These are phyloP conservation scores for Trematocara marginatum DNA, from an alignment of 2,113 vertebrate genomes.

Conservation along the genomic window DNA sequence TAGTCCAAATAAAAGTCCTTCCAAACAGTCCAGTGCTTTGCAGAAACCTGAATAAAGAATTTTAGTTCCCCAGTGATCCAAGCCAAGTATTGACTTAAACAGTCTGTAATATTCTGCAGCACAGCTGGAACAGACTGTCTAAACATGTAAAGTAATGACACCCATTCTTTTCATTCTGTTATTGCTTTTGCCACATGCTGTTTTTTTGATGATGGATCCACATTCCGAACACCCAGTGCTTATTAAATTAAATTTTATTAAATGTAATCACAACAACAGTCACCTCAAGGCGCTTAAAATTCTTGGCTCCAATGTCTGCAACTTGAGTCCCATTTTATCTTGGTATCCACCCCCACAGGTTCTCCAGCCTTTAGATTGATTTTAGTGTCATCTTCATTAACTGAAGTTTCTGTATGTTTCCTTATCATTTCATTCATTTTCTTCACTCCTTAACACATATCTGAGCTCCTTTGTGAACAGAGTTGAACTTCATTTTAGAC, in stretches of 20 bases:
- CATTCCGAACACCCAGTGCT: fast-evolving
- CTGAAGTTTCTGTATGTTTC: not conserved
- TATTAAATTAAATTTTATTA: not conserved
- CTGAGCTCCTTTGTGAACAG: not conserved
- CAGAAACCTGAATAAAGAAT: not conserved
- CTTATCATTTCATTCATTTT: not conserved
- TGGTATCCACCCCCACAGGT: not conserved
- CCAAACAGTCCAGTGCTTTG: not conserved
- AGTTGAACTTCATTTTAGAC: not conserved
- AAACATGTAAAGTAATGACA: not conserved
- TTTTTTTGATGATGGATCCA: not conserved
- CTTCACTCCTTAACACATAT: not conserved
- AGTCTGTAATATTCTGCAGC: not conserved
- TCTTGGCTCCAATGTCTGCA: not conserved
- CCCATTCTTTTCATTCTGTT: not conserved
- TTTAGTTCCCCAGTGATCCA: not conserved
- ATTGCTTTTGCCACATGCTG: not conserved
- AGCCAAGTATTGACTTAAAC: not conserved
- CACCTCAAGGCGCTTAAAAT: too few relatives aligned
- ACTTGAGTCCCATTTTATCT: too few relatives aligned
- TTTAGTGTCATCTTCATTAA: not conserved
- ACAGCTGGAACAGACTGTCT: fast-evolving
- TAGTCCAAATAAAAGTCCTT: not conserved
- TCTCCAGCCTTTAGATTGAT: not conserved
- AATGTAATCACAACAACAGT: too few relatives aligned